Base-by-base conservation (phyloP, 2,888 invertebrate species). In the Morpho helenor region DNA sequence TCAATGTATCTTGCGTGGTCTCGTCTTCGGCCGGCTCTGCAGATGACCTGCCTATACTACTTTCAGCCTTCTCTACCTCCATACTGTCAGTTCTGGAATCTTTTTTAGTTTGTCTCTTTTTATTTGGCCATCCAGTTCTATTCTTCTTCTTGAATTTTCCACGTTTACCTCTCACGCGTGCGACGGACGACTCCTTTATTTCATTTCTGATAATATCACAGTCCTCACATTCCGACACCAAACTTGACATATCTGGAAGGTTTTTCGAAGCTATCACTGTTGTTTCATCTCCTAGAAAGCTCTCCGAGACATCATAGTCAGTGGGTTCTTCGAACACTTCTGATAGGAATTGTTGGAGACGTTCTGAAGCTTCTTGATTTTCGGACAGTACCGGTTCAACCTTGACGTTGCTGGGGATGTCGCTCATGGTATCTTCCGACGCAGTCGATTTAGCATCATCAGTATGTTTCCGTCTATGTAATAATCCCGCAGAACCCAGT, bases 81-180 rank as follows among this genome's bases (percentile, higher is more conserved):
- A 72, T 59, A 62, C 83, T 85, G 68, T 68, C 76, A 7, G 76
- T 75, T 52, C 82, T 71, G 0, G 82, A 83, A 54, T 70, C 70
- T 55, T 87, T 88, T 64, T 86, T 88, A 8, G 65, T 66, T 49
- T 69, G 72, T 70, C 81, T 90, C 73, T 77, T 91, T 72, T 92
- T 91, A 76, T 87, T 90, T 0, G 96, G 96, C 96, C 96, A 96
- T 7, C 96, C 96, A 0, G 96, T 96, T 62, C 93, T 91, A 79
- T 96, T 96, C 78, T 94, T 94, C 82, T 94, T 94, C 77, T 93
- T 92, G 74, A 93, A 93, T 64, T 91, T 91, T 54, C 92, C 92
- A 8, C 87, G 80, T 10, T 76, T 73, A 68, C 83, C 71, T 69
- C 81, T 66, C 69, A 80, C 67, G 66, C 79, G 67, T 48, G 73